Percentiles rank a stretch among this genome's conserved stretches.
Conservation (phyloP, 1,140 invertebrate genomes). For the Zaprionus tsacasi region DNA sequence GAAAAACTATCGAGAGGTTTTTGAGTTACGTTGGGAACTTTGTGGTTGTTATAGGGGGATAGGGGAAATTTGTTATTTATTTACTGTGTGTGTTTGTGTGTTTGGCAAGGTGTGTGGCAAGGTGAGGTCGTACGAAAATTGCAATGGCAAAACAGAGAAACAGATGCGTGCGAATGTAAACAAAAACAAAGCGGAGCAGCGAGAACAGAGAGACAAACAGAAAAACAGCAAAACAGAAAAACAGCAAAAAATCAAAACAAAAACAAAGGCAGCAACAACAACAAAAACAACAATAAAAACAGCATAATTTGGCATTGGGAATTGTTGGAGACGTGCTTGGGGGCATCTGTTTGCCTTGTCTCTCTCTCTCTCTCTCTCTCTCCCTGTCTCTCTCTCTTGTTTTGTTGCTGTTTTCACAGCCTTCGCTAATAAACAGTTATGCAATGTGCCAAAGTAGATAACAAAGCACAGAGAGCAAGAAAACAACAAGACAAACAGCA, state of each 20-base stretch:
- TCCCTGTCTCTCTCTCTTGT: background rate
- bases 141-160: constrained; percentile 42
- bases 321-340: constrained; percentile 60
- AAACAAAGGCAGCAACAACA: constrained; percentile 21
- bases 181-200: too few species aligned
- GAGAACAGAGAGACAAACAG: constrained; percentile 1
- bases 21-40: background rate
- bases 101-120: background rate
- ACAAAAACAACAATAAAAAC: constrained; percentile 26
- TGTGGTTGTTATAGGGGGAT: background rate
- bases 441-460: constrained; percentile 72
- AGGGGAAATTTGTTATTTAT: constrained; percentile 2
- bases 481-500: constrained; percentile 47
- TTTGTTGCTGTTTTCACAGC: constrained; percentile 57
- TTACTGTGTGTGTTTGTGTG: constrained; percentile 8
- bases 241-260: constrained; percentile 12
- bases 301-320: constrained; percentile 66
- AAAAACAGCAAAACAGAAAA: background rate
- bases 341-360: constrained; percentile 39
- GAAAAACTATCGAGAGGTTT: background rate
- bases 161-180: constrained; percentile 39
- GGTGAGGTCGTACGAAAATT: constrained; percentile 28
- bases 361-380: too few species aligned
- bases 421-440: constrained; percentile 80
- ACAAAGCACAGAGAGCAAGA: constrained; percentile 30